Base-by-base conservation (phyloP, 2,888 invertebrate genomes). In the Cephus nigrinus region DNA sequence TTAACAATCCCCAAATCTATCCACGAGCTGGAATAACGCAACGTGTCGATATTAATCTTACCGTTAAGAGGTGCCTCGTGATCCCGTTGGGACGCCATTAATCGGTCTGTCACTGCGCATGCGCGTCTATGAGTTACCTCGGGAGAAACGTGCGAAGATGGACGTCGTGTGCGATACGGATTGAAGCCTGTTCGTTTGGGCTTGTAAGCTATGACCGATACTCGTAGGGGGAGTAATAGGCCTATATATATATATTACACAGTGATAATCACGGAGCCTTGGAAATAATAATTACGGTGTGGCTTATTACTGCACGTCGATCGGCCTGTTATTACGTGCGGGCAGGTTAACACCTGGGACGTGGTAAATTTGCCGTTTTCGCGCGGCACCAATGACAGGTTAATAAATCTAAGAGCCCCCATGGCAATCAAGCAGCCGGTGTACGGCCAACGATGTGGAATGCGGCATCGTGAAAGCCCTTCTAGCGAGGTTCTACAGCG, bases 331-430 rank as follows among this genome's bases (percentile, higher is more conserved):
- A 74, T 74, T 78, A 78, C 77, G 80, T 55, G 74, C 80, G 84
- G 80, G 79, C 84, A 87, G 87, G 87, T 88, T 88, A 87, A 89
- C 89, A 89, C 89, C 89, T 89, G 89, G 88, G 86, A 88, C 84
- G 88, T 86, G 86, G 86, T 86, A 87, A 86, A 87, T 88, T 88
- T 85, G 84, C 85, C 84, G 83, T 88, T 88, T 89, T 88, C 84
- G 87, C 86, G 85, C 84, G 83, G 84, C 85, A 79, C 84, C 86
- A 86, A 89, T 88, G 89, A 88, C 86, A 87, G 90, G 88, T 89
- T 86, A 87, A 90, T 90, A 88, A 90, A 89, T 89, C 86, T 86
- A 84, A 84, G 86, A 79, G 84, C 82, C 85, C 85, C 82, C 80
- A 83, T 87, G 83, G 87, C 87, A 88, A 88, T 87, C 86, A 86